These are phyloP conservation scores for Tridacna gigas DNA, from an alignment of 2,888 invertebrate species.

Conservation along the genomic window DNA sequence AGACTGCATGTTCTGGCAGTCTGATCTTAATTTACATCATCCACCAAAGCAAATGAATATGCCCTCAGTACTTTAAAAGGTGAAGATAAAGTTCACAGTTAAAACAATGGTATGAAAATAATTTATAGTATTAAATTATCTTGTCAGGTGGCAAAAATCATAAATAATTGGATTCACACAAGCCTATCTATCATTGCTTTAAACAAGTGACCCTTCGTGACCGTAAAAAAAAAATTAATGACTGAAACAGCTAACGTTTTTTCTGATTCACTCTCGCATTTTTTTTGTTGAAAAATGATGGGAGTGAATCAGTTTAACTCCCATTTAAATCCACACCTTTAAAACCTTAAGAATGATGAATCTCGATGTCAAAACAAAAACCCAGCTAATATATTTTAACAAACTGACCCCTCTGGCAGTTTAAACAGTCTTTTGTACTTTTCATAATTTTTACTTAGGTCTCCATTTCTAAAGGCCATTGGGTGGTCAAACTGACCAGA, in stretches of 20 bases:
- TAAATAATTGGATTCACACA: constrained; percentile 19
- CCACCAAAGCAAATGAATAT: too few species aligned
- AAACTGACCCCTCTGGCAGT: constrained; percentile 43
- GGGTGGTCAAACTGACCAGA: constrained; percentile 55
- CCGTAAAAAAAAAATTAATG: constrained; percentile 2
- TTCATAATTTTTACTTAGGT: constrained; percentile 46
- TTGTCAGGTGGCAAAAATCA: constrained; percentile 20
- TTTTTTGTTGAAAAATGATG: constrained; percentile 46
- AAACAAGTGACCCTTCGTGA: neutral
- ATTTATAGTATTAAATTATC: constrained; percentile 4
- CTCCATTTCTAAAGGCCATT: constrained; percentile 31
- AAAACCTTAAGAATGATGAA: constrained; percentile 39
- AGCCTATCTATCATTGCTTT: constrained; percentile 18
- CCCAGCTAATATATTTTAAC: constrained; percentile 59
- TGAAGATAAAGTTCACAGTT: neutral
- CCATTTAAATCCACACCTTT: constrained; percentile 40
- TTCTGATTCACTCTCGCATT: neutral
- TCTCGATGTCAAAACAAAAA: constrained; percentile 53
- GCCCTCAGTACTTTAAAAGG: neutral
- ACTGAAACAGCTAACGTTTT: constrained; percentile 4
- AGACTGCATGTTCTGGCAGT: too few species aligned
- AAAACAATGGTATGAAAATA: constrained; percentile 16
- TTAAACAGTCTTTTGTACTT: constrained; percentile 54
- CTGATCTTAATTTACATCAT: too few species aligned
- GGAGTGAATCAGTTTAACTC: constrained; percentile 41